These are phyloP conservation scores for Panagrolaimus sp. DNA, from an alignment of 1,140 invertebrate species.

Conservation along the genomic window DNA sequence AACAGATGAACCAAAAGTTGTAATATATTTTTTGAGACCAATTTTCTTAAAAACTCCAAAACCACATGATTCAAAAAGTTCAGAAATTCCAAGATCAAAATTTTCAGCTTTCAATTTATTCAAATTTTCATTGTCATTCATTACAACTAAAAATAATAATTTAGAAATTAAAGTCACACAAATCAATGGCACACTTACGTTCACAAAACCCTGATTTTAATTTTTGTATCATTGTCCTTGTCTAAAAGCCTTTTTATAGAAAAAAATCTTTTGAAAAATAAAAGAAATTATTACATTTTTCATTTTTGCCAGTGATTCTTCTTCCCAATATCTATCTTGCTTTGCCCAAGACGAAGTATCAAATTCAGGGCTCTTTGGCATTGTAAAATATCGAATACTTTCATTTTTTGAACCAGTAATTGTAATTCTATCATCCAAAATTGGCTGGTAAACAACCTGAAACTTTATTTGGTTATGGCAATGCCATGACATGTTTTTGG, in stretches of 20 bases:
- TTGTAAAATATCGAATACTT: constrained; percentile 15
- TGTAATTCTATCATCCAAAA: constrained; percentile 18
- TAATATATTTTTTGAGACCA: constrained; percentile 27
- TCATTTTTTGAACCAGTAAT: constrained; percentile 19
- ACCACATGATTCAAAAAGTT: constrained; percentile 38
- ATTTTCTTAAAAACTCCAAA: constrained; percentile 20
- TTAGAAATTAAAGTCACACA: no score
- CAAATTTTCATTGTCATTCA: background rate
- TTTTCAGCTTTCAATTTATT: constrained; percentile 31
- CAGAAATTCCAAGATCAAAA: constrained; percentile 36
- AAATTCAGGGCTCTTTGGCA: background rate
- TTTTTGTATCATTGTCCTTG: background rate
- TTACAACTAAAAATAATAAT: constrained; percentile 18
- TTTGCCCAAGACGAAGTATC: background rate
- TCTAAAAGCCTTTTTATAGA: background rate
- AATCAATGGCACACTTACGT: no score
- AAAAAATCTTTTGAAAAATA: no score
- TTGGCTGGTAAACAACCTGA: constrained; percentile 27
- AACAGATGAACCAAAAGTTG: background rate
- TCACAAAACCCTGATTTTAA: background rate
- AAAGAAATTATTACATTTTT: background rate
- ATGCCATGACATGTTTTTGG: no score
- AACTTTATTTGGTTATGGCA: background rate
- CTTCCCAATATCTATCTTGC: background rate
- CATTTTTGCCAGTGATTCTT: background rate